These are phyloP conservation scores for Acropora yongei DNA, from an alignment of 64 coral and sea anemone genomes.

Conservation along the genomic window DNA sequence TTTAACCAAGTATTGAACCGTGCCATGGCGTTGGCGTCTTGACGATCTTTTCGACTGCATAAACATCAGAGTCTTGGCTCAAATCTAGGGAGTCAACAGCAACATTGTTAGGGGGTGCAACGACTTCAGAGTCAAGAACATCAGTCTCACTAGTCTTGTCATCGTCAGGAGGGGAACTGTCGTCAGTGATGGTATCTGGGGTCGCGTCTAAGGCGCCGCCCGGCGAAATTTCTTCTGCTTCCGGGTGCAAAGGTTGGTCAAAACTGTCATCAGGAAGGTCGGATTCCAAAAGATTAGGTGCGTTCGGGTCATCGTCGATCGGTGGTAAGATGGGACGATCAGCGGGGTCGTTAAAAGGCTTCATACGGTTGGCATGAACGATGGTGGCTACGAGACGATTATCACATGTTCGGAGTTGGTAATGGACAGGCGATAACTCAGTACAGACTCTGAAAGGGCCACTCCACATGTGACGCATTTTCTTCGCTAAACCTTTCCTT, in stretches of 20 bases:
- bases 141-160: no score
- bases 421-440: neutral
- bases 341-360: neutral
- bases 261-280: conserved; percentile 8
- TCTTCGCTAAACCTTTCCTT: neutral
- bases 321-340: conserved; percentile 27
- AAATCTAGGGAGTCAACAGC: neutral
- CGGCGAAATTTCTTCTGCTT: neutral
- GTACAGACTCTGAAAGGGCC: neutral
- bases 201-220: neutral
- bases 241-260: neutral
- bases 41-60: conserved; percentile 23
- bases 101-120: neutral
- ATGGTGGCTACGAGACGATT: neutral
- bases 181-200: no score
- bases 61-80: neutral
- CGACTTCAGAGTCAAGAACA: neutral
- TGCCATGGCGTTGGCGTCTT: neutral
- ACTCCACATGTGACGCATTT: neutral
- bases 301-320: neutral
- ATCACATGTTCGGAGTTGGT: conserved; percentile 4
- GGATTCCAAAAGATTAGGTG: neutral
- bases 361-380: conserved; percentile 8
- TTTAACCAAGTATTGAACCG: conserved; percentile 5
- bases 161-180: no score